Evolutionary conservation across 2,888 invertebrate genomes (phyloP).

Genomic region (Serrognathus titanus): DNA sequence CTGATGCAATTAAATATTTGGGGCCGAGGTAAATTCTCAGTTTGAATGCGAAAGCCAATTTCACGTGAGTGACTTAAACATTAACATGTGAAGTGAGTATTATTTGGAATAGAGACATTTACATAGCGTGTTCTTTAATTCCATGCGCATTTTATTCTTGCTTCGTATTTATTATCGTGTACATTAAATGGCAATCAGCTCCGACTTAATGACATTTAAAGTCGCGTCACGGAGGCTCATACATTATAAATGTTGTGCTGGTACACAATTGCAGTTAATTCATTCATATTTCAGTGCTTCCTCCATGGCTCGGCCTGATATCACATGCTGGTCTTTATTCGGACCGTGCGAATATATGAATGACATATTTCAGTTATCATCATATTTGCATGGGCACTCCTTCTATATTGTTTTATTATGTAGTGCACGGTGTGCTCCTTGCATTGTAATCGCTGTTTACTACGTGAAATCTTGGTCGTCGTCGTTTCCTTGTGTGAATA

Average conservation of each 20-base stretch:
- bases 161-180: background rate
- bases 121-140: background rate
- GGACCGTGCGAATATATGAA: slow-evolving; percentile 29
- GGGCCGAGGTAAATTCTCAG: too few relatives aligned
- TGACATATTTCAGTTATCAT: slow-evolving; percentile 21
- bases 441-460: slow-evolving; percentile 4
- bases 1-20: too few relatives aligned
- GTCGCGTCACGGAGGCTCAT: slow-evolving; percentile 8
- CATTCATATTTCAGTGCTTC: slow-evolving; percentile 28
- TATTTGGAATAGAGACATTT: background rate
- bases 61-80: background rate
- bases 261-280: slow-evolving; percentile 27
- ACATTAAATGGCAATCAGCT: slow-evolving; percentile 13
- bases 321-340: slow-evolving; percentile 8
- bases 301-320: background rate
- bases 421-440: slow-evolving; percentile 14
- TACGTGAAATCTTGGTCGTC: background rate
- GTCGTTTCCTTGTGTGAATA: background rate
- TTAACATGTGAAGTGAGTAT: background rate
- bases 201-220: slow-evolving; percentile 14
- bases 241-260: slow-evolving; percentile 17
- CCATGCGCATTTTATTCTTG: background rate
- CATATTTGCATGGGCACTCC: slow-evolving; percentile 25
- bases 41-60: too few relatives aligned
- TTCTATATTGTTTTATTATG: slow-evolving; percentile 18